A percentile compares a stretch with the other conserved stretches of the same genome.
phyloP scores from a whole-genome alignment of 2,888 invertebrate genomes.

The Pristionchus exspectatus region DNA sequence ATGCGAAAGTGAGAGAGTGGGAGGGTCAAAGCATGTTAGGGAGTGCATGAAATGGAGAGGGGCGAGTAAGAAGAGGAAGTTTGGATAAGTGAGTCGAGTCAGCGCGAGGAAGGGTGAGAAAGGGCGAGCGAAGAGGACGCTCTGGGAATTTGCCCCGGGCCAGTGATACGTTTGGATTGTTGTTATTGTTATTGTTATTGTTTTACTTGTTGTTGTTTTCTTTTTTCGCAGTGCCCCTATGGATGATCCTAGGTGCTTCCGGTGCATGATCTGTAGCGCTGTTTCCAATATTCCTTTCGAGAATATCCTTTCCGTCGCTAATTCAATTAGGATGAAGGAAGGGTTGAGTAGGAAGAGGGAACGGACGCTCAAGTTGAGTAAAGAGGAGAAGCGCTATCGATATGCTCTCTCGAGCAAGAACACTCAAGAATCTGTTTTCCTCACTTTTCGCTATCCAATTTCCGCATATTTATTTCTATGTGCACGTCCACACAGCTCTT shows the following conservation, averaged over 20 bases:
- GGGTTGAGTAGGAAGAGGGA: background rate
- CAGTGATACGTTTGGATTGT: background rate
- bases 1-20: background rate
- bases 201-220: background rate
- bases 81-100: conserved; percentile 51
- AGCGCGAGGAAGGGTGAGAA: conserved; percentile 12
- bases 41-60: background rate
- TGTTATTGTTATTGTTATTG: background rate
- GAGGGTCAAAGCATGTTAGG: background rate
- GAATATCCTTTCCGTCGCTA: background rate
- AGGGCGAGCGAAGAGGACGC: background rate
- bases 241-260: no score
- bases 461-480: background rate
- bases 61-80: conserved; percentile 20
- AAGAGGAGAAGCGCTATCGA: background rate
- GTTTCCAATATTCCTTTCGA: background rate
- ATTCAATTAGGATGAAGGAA: background rate
- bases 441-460: background rate
- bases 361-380: background rate
- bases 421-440: no score
- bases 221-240: background rate
- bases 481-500: no score
- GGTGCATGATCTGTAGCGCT: background rate
- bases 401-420: background rate
- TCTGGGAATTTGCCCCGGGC: background rate